Evolutionary conservation across 2,797 vertebrate species (phyloP).

Genomic region (Aeoliscus strigatus): DNA sequence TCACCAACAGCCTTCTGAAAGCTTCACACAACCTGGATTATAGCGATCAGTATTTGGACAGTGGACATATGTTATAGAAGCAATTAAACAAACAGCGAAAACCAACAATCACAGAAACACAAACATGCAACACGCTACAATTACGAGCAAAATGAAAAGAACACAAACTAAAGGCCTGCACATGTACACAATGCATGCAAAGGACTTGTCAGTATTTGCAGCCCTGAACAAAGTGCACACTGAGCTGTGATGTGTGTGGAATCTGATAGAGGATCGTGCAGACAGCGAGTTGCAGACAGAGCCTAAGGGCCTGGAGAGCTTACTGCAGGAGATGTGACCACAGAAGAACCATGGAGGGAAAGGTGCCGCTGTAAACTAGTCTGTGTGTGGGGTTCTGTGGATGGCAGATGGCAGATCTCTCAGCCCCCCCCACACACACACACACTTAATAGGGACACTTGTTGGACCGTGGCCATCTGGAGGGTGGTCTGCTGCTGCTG

Average conservation of each 20-base stretch:
- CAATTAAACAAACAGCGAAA: no score
- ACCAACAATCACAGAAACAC: no score
- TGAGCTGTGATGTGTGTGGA: slow-evolving; percentile 54
- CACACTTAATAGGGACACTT: slow-evolving; percentile 75
- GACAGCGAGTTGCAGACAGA: no score
- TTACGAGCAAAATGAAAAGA: slow-evolving; percentile 33
- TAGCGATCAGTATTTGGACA: no score
- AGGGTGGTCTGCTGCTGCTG: slow-evolving; percentile 26
- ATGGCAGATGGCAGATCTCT: slow-evolving; percentile 70
- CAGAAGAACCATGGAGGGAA: slow-evolving; percentile 34
- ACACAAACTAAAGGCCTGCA: slow-evolving; percentile 32
- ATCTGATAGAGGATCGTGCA: slow-evolving; percentile 54
- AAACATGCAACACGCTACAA: slow-evolving; percentile 36
- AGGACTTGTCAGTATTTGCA: slow-evolving; percentile 55
- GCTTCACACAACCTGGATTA: no score
- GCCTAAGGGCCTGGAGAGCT: slow-evolving; percentile 37
- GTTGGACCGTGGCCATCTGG: slow-evolving; percentile 70
- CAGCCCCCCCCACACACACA: slow-evolving; percentile 41
- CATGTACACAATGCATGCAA: slow-evolving; percentile 49
- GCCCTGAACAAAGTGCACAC: slow-evolving; percentile 46
- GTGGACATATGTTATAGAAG: no score
- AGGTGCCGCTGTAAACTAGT: slow-evolving; percentile 43
- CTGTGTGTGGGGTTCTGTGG: slow-evolving; percentile 30
- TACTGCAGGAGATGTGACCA: slow-evolving; percentile 31
- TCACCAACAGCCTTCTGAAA: no score